Percentiles rank a stretch among this genome's conserved stretches.
Evolutionary conservation across 2,797 vertebrate genomes (phyloP).

Genomic region (Borostomias antarcticus): DNA sequence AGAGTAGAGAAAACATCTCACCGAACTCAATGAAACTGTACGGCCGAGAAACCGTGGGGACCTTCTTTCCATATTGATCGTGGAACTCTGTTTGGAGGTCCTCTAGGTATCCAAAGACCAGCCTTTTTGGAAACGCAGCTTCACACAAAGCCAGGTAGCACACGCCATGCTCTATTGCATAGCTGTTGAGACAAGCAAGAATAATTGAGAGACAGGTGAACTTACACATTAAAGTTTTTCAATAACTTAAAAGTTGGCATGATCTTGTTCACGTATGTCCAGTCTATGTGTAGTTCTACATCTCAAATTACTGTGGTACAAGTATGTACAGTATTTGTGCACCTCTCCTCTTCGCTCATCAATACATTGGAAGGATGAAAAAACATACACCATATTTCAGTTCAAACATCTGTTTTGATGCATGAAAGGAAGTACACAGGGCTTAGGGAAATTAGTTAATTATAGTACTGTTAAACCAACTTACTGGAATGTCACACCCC

Average conservation of each 20-base stretch:
- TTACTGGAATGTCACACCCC: constrained; percentile 90
- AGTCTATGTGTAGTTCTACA: too few relatives aligned
- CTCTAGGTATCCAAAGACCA: constrained; percentile 89
- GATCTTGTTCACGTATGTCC: too few relatives aligned
- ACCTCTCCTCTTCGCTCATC: too few relatives aligned
- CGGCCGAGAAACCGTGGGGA: constrained; percentile 86
- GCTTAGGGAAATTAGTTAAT: not conserved
- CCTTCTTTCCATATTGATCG: constrained; percentile 88
- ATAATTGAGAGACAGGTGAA: not conserved
- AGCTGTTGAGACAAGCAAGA: constrained; percentile 68
- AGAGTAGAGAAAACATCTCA: constrained; percentile 64
- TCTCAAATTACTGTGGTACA: too few relatives aligned
- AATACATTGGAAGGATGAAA: too few relatives aligned
- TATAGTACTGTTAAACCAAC: constrained; percentile 58
- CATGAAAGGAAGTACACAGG: not conserved
- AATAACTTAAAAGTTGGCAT: not conserved
- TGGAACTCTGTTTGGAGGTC: constrained; percentile 89
- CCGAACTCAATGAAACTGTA: constrained; percentile 97
- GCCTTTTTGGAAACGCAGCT: constrained; percentile 86
- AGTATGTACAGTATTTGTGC: too few relatives aligned
- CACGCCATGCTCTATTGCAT: constrained; percentile 88
- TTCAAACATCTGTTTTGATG: not conserved
- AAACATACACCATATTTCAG: too few relatives aligned
- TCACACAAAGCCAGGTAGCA: constrained; percentile 92
- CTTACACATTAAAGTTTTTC: not conserved